Evolutionary conservation across 2,888 invertebrate genomes (phyloP), one percentile per base, ranked within the genome.

Genomic region (Trypoxylon attenuatum): DNA sequence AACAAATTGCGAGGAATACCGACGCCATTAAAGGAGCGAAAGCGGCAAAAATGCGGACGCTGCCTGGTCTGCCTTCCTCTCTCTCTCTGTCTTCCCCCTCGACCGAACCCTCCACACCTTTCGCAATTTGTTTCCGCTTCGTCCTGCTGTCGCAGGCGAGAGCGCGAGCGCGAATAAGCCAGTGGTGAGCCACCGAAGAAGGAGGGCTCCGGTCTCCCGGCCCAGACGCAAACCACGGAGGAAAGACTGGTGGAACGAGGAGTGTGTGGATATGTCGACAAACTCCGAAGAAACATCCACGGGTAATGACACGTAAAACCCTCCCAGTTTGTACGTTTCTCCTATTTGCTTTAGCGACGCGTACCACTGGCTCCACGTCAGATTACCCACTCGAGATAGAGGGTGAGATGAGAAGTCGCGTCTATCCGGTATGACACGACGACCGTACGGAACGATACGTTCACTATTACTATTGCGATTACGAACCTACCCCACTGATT

Each of bases 1-100:
- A 73, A 77, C 77, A 78, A 81, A 78, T 78, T 77, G 76, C 78
- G 64, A 73, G 76, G 72, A 75, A 71, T 67, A 72, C 66, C 58
- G 76, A 75, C 69, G 74, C 82, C 80, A 78, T 81, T 81, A 82
- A 83, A 83, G 83, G 83, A 83, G 83, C 82, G 82, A 83, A 83
- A 83, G 83, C 75, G 74, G 74, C 76, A 79, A 82, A 82, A 82
- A 82, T 82, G 71, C 73, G 69, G 73, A 43, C 58, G 38, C 65
- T 58, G 55, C 22, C 57, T 59, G 10, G 13, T 33, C 55, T 59
- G 60, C 43, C 50, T 49, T 15, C 25, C 25, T 46, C 43, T 47
- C 25, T 41, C 15, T 38, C 38, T 16, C 51, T 55, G 45, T 42
- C 56, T 25, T 5, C 25, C 25, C 25, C 25, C 25, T 25, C 25